Evolutionary conservation across 2,888 invertebrate species (phyloP), one percentile per base, ranked within the genome.

Genomic region (Azorinus chamasolen): DNA sequence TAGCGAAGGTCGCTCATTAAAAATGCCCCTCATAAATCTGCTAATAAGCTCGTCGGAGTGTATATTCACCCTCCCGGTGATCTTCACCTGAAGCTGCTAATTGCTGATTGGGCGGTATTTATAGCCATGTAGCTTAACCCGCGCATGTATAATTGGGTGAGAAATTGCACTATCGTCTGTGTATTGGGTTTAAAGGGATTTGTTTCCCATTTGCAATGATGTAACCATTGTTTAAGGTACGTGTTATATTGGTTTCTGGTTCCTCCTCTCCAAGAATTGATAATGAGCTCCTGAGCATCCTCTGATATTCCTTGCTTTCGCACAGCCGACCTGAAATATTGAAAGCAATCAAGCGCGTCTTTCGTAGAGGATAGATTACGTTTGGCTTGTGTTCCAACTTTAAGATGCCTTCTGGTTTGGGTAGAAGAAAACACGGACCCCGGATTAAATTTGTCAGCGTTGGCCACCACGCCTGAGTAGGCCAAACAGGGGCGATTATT

Each of bases 381-480:
- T 43, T 20, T 41, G 63, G 70, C 20, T 57, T 57, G 63, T 63
- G 55, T 5, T 25, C 63, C 6, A 57, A 32, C 18, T 6, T 6
- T 3, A 71, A 43, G 14, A 57, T 57, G 2, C 43, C 18, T 22
- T 63, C 45, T 22, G 70, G 43, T 14, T 20, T n/a, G 1, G 70
- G 62, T 2, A 70, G 32, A 4, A 55, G 22, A 24, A 20, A 41
- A 14, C 51, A 43, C 2, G 4, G 6, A 14, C 32, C 37, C 12
- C 48, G 18, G 14, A 61, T 24, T 24, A 62, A 14, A 5, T 55
- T 53, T 14, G 48, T 2, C 5, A 70, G 57, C 4, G 27, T 22
- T 14, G 62, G 62, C 62, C 62, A 62, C 70, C 70, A 70, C 5
- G 18, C 55, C 24, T 62, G 70, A 8, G 70, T 69, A 16, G 39